Evolutionary conservation across 1,140 invertebrate species (phyloP), one percentile per base, ranked within the genome.

Genomic region (Euura saliciscinereae): DNA sequence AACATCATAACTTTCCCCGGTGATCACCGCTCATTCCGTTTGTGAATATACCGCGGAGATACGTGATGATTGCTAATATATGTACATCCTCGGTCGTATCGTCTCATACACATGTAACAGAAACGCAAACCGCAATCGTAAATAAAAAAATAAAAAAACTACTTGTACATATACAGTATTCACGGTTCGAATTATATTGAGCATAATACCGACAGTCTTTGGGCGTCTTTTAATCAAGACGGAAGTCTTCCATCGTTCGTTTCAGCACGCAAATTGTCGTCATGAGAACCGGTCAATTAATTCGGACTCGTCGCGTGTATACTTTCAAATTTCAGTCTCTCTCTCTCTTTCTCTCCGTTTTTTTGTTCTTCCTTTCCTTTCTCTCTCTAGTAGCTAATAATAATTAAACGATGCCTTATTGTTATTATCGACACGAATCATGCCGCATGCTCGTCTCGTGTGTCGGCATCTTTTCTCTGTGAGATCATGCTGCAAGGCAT

Each of bases 121-220:
- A 28, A 28, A 28, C 28, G 28, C 28, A 28, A 28, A 28, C 28
- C 28, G 28, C 28, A 11, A 43, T 67, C 11, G 1, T 13, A 67
- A 67, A 43, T 11, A 10, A 67, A 67, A 67, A 67, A 67, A 67
- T n/a, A 2, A 67, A 43, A 43, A 43, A 67, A 67, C 43, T 44
- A 7, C 71, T 66, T 70, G 74, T 28, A 28, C 1, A 28, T 28
- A 28, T 28, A n/a, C n/a, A n/a, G 28, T 28, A 1, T 28, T 28
- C 28, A 28, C 28, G 28, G 28, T 28, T 28, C 28, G 28, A 28
- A 28, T 28, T 28, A 28, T 28, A 28, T 28, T 28, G 28, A 28
- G 28, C 28, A 28, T 28, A 28, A 28, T 2, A 51, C 46, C 46
- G 46, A 8, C 46, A n/a, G 7, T 8, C 46, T n/a, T 51, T n/a